These are phyloP conservation scores for Eumaeus atala DNA, from an alignment of 1,140 invertebrate genomes.

Conservation along the genomic window DNA sequence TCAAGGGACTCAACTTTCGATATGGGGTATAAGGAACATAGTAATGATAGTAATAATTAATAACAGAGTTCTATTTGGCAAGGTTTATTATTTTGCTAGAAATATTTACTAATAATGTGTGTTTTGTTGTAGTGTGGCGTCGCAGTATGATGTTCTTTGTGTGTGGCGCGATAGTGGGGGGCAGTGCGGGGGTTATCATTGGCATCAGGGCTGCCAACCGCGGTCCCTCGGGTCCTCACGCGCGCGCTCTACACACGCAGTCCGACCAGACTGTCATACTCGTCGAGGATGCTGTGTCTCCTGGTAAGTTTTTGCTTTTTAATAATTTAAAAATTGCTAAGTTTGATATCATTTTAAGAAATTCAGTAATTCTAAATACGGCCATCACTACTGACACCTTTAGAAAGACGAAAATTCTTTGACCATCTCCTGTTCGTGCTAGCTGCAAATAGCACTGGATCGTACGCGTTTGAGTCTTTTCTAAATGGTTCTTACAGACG, in stretches of 20 bases:
- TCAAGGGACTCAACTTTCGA: too few relatives aligned
- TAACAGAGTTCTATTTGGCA: not conserved
- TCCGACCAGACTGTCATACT: conserved; percentile 52
- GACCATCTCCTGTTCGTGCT: too few relatives aligned
- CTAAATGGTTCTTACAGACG: too few relatives aligned
- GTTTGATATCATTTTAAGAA: too few relatives aligned
- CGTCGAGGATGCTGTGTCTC: conserved; percentile 49
- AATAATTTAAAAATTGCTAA: too few relatives aligned
- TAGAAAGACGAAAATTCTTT: too few relatives aligned
- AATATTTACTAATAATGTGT: not conserved
- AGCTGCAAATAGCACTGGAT: too few relatives aligned
- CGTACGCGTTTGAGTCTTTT: too few relatives aligned
- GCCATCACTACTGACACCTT: too few relatives aligned
- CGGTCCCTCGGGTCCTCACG: conserved; percentile 46
- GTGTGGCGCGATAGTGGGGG: conserved; percentile 51
- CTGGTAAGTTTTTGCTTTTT: conserved; percentile 27
- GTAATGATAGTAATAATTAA: too few relatives aligned
- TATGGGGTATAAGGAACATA: too few relatives aligned
- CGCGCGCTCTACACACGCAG: conserved; percentile 52
- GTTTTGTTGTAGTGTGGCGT: conserved; percentile 63
- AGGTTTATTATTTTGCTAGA: not conserved
- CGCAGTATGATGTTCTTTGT: conserved; percentile 61
- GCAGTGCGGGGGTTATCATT: conserved; percentile 43
- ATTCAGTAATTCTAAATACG: too few relatives aligned
- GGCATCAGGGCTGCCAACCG: conserved; percentile 44